These are phyloP conservation scores for Leptopterna dolabrata DNA, from an alignment of 2,888 invertebrate species.

Conservation along the genomic window DNA sequence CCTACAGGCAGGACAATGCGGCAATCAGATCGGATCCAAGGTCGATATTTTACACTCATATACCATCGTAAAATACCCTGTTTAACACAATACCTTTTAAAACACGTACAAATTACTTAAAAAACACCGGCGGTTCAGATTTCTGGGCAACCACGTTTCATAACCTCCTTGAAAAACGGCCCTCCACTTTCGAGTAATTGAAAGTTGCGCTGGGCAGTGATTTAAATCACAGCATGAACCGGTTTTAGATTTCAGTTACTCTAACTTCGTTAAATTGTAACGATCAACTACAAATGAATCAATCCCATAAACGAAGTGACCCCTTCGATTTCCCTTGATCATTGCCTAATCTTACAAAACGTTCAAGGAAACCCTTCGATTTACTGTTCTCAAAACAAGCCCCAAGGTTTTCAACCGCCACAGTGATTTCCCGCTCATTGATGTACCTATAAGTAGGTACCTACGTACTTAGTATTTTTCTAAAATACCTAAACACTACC, in stretches of 20 bases:
- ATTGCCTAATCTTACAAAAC: too few relatives aligned
- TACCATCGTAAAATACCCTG: neutral
- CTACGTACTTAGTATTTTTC: too few relatives aligned
- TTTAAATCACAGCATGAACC: neutral
- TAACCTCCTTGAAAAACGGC: neutral
- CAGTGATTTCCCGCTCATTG: too few relatives aligned
- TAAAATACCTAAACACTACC: too few relatives aligned
- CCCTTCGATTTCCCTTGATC: too few relatives aligned
- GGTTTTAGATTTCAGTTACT: neutral
- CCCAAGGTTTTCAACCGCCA: too few relatives aligned
- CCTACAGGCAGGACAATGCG: slow-evolving; percentile 75
- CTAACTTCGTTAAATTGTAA: too few relatives aligned
- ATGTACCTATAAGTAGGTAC: too few relatives aligned
- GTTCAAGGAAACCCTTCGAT: too few relatives aligned
- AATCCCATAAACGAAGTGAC: too few relatives aligned
- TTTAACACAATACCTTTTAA: neutral
- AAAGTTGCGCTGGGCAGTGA: neutral
- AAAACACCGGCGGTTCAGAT: neutral
- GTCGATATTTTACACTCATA: slow-evolving; percentile 65
- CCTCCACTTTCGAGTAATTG: neutral
- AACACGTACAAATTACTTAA: neutral
- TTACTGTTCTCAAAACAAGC: too few relatives aligned
- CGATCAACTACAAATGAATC: too few relatives aligned
- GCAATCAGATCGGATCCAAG: slow-evolving; percentile 75
- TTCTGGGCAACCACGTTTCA: neutral